Evolutionary conservation across 1,140 invertebrate species (phyloP), one percentile per base, ranked within the genome.

Genomic region (Drosophila truncata): DNA sequence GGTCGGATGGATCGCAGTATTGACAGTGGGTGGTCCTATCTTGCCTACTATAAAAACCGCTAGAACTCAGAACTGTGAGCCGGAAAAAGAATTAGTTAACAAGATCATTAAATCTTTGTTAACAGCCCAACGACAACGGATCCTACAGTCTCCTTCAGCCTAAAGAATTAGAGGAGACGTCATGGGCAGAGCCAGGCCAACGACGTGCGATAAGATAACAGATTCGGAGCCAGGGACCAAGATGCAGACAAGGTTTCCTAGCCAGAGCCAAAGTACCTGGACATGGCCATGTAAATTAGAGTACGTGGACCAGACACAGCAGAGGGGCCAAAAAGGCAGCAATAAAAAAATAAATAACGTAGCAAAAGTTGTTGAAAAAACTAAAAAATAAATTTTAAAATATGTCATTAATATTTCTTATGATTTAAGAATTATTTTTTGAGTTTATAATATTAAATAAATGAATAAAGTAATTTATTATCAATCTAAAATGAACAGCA

Each of bases 31-130:
- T 87, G 84, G 84, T 82, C 82, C 44, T 35, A 16, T 13, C 18
- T 16, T 29, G 3, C 33, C 16, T n/a, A 5, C 4, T 11, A 18
- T 6, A 42, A 18, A 42, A 20, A 27, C 31, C 35, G 25, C 59
- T 49, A 57, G 35, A 33, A 49, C 41, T 55, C 6, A 60, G 74
- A 77, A 46, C 63, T 41, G 20, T 41, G 25, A 47, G 39, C 20
- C 31, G 55, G 23, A 57, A 67, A 73, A 80, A 75, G 78, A 87
- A 83, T 83, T 87, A 87, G 84, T 84, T 84, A 87, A 87, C 84
- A 87, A 88, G 80, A 87, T 88, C 84, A 87, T 88, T 87, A 87
- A 87, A 88, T 87, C 84, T 88, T 83, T 74, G 80, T 79, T 88
- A 84, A 84, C 76, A 80, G 77, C 41, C 64, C 50, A 55, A 57